Evolutionary conservation across 1,140 invertebrate genomes (phyloP), one percentile per base, ranked within the genome.

Genomic region (Pararge aegeria): DNA sequence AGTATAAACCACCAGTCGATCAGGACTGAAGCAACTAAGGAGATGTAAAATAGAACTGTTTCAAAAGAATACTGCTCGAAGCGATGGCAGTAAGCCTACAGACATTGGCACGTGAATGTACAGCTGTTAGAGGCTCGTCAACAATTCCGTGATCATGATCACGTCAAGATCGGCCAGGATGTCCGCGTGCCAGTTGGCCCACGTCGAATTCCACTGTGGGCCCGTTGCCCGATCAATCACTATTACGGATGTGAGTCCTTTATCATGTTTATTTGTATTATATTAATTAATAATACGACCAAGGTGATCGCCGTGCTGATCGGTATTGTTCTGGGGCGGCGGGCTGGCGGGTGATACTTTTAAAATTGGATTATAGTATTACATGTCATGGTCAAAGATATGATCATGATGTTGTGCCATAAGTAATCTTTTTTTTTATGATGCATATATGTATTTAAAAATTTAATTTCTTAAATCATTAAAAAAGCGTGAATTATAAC

Each of bases 221-320:
- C 56, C 56, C 62, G 49, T 6, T 50, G 29, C 18, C 29, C 62
- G 38, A 64, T 64, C 62, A 48, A 64, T 64, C 62, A 64, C 51
- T 24, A 59, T 64, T 64, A 64, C 62, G 62, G 62, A 64, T 64
- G 51, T 59, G n/a, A 44, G 49, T 18, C 44, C 40, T 63, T 34
- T 52, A 52, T 63, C 38, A 30, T 63, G 42, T 57, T 55, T 51
- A 62, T 61, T 55, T 40, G 55, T 34, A 34, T 4, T 12, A 34
- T 34, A 34, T 54, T 54, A 61, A 61, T 61, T 54, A 61, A 48
- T 42, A 49, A 48, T 42, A 49, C n/a, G 7, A 21, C 18, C 55
- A 57, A 44, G 38, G 52, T 55, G 5, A 37, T 55, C 40, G 52
- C 21, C n/a, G n/a, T 13, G 38, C 29, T 44, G 5, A 37, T 55